Evolutionary conservation across 1,140 invertebrate genomes (phyloP).

Genomic region (Metaphire vulgaris): DNA sequence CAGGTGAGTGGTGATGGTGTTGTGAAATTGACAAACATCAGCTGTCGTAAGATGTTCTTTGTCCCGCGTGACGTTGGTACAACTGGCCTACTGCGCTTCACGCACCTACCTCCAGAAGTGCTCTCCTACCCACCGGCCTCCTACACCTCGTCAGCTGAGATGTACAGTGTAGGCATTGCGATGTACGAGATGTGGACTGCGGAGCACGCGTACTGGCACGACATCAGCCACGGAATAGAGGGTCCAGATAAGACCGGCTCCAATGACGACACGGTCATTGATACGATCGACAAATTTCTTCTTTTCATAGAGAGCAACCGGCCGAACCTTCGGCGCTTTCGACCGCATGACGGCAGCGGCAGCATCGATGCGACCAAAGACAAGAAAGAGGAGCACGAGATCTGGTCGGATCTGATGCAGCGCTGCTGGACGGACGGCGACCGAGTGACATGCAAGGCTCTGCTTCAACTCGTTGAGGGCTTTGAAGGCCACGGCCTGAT

Average conservation of each 20-base stretch:
- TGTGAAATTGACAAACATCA: background rate
- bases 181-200: slow-evolving; percentile 6
- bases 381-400: background rate
- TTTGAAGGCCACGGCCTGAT: background rate
- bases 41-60: slow-evolving; percentile 1
- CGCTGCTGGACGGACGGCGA: slow-evolving; percentile 6
- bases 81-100: background rate
- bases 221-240: background rate
- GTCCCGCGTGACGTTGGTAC: background rate
- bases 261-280: background rate
- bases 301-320: background rate
- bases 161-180: slow-evolving; percentile 10
- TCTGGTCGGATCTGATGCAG: slow-evolving; percentile 5
- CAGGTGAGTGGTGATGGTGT: background rate
- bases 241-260: background rate
- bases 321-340: background rate
- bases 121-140: background rate
- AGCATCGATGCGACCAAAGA: background rate
- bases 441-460: background rate
- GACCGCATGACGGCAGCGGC: background rate
- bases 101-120: background rate
- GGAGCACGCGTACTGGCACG: slow-evolving; percentile 1
- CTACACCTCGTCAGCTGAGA: slow-evolving; percentile 7
- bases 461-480: background rate
- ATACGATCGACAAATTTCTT: background rate